Evolutionary conservation across 2,113 vertebrate genomes (phyloP), one percentile per base, ranked within the genome.

Genomic region (Pterocles gutturalis): DNA sequence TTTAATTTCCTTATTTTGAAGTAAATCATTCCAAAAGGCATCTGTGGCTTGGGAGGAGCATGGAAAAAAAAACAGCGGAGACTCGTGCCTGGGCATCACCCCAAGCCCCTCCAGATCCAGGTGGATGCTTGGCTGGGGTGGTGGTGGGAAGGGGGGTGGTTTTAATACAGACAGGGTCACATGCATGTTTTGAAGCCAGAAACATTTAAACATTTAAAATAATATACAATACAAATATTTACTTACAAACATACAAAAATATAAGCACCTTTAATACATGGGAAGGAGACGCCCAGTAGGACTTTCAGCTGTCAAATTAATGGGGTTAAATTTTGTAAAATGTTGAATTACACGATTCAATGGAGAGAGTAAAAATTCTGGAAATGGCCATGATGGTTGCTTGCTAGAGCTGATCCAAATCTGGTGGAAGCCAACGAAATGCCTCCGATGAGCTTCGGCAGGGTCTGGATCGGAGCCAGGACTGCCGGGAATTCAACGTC

Each of bases 201-300:
- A 97, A 98, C 97, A 98, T 97, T 96, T 98, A 97, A 98, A 96
- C 97, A 88, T 96, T 98, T 92, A 98, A 90, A 98, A 98, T 98
- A 98, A 99, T 98, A 99, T 98, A 99, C 98, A 98, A 98, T 98
- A 98, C 98, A 98, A 97, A 98, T 96, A 99, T 98, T 98, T 99
- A 99, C 99, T 99, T 99, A 99, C 99, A 99, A 99, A 99, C 98
- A 98, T 96, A 99, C 98, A 99, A 98, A 99, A 99, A 99, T 98
- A 98, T 97, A 99, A 99, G 99, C 98, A 99, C 99, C 99, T 99
- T 99, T 98, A 94, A 97, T 97, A 97, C 97, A 97, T 36, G 97
- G 97, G 98, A 98, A 98, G 98, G 96, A 97, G 98, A 98, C 98
- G 95, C 95, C 99, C 97, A 89, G 93, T 93, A 98, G 95, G 96